A percentile compares a stretch with the other conserved stretches of the same genome.
phyloP scores from a whole-genome alignment of 2,113 vertebrate species.

The Paramisgurnus dabryanus region DNA sequence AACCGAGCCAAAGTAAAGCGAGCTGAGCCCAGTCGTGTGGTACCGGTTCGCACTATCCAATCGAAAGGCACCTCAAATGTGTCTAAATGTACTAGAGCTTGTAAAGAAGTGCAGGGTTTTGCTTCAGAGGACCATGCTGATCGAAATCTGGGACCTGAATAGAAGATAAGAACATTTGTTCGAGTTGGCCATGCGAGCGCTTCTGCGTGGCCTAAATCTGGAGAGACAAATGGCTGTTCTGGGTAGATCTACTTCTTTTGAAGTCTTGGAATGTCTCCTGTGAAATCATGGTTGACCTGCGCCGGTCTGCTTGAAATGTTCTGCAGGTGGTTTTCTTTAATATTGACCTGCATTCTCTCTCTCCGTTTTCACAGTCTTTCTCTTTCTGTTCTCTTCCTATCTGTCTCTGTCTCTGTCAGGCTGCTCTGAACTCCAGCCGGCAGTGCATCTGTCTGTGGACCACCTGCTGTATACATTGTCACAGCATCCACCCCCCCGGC shows the following conservation, averaged over 20 bases:
- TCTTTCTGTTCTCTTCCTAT: neutral
- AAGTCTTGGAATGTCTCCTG: conserved; percentile 38
- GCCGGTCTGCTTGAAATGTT: conserved; percentile 37
- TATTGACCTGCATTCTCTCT: neutral
- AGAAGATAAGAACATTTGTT: conserved; percentile 1
- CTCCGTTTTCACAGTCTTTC: conserved; percentile 1
- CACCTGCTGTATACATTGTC: conserved; percentile 46
- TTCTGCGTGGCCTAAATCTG: neutral
- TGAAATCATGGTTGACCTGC: conserved; percentile 39
- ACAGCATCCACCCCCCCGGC: conserved; percentile 20
- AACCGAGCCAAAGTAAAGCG: too few species aligned
- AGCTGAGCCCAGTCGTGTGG: too few species aligned
- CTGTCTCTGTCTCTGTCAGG: conserved; percentile 27
- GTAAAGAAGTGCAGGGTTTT: neutral
- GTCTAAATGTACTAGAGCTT: conserved; percentile 16
- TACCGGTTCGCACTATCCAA: too few species aligned
- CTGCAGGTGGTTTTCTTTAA: conserved; percentile 43
- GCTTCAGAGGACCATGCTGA: neutral
- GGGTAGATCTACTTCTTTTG: conserved; percentile 1
- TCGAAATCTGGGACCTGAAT: neutral
- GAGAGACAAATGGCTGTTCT: neutral
- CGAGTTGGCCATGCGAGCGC: neutral
- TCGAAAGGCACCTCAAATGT: neutral
- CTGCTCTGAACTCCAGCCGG: conserved; percentile 15
- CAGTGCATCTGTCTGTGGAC: conserved; percentile 37